Percentiles rank a stretch among this genome's conserved stretches.
These are phyloP conservation scores for Siphamia tubifer DNA, from an alignment of 2,113 vertebrate species.

Conservation along the genomic window DNA sequence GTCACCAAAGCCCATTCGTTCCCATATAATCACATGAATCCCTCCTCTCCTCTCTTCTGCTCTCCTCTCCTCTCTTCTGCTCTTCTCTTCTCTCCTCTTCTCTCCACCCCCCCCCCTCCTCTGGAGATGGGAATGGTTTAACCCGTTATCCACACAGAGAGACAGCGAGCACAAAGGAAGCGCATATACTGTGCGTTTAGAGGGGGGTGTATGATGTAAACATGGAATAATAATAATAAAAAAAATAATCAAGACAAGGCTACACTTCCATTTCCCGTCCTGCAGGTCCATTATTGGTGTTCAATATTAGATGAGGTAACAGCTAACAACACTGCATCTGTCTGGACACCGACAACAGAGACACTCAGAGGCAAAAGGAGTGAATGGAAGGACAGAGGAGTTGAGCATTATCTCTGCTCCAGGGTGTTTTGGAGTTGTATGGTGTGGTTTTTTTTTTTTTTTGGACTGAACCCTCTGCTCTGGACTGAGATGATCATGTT, in stretches of 20 bases:
- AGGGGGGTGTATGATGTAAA: conserved; percentile 60
- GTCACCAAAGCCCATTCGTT: conserved; percentile 63
- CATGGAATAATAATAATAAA: conserved; percentile 47
- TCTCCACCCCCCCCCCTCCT: neutral
- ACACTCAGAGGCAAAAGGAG: conserved; percentile 23
- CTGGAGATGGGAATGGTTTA: conserved; percentile 67
- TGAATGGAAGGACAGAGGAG: conserved; percentile 44
- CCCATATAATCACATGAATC: conserved; percentile 39
- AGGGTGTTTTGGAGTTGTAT: conserved; percentile 52
- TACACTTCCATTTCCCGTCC: conserved; percentile 31
- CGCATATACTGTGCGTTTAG: conserved; percentile 5
- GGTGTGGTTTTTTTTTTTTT: too few relatives aligned
- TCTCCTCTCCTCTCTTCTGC: neutral
- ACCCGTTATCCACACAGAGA: conserved; percentile 47
- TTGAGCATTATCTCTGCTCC: conserved; percentile 50
- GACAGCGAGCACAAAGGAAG: conserved; percentile 64
- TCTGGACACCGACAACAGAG: conserved; percentile 12
- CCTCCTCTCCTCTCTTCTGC: neutral
- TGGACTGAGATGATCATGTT: conserved; percentile 5
- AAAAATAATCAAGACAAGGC: too few relatives aligned
- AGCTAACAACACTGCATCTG: conserved; percentile 22
- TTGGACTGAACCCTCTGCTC: conserved; percentile 7
- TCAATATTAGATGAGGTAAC: conserved; percentile 51
- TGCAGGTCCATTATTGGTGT: conserved; percentile 37
- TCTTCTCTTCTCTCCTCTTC: neutral